A percentile compares a stretch with the other conserved stretches of the same genome.
phyloP scores from a whole-genome alignment of 2,797 vertebrate species.

The Octomys mimax region DNA sequence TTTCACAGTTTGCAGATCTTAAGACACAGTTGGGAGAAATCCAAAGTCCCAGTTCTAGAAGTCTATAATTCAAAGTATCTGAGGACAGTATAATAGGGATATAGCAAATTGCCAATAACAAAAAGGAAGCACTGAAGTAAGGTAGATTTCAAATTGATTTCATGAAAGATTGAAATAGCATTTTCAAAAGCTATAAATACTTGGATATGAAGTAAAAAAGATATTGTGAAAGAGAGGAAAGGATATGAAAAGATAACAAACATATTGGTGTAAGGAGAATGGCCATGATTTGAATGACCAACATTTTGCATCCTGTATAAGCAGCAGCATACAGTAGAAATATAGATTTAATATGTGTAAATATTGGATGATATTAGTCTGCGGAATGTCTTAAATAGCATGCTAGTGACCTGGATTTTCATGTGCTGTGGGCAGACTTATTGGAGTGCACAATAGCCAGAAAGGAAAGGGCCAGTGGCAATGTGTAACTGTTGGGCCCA shows the following conservation, averaged over 20 bases:
- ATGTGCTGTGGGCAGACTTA: not conserved
- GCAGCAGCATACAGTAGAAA: not conserved
- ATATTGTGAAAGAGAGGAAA: not conserved
- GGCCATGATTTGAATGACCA: not conserved
- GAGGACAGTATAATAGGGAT: not conserved
- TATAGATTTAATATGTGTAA: not conserved
- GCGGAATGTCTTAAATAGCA: not conserved
- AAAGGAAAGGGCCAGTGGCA: no score
- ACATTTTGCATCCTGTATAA: not conserved
- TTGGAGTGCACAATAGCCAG: not conserved
- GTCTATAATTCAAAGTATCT: not conserved
- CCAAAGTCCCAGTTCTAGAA: slow-evolving; percentile 7
- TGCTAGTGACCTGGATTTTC: not conserved
- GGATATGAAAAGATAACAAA: not conserved
- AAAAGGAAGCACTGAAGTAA: not conserved
- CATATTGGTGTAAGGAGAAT: not conserved
- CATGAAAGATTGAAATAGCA: not conserved
- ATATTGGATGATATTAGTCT: not conserved
- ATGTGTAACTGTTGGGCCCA: no score
- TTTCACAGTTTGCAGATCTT: not conserved
- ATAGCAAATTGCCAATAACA: not conserved
- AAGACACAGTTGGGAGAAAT: not conserved
- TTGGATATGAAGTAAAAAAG: not conserved
- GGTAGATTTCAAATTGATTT: not conserved
- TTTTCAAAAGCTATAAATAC: not conserved